phyloP scores from a whole-genome alignment of 1,140 invertebrate species.

The Lerema accius region DNA sequence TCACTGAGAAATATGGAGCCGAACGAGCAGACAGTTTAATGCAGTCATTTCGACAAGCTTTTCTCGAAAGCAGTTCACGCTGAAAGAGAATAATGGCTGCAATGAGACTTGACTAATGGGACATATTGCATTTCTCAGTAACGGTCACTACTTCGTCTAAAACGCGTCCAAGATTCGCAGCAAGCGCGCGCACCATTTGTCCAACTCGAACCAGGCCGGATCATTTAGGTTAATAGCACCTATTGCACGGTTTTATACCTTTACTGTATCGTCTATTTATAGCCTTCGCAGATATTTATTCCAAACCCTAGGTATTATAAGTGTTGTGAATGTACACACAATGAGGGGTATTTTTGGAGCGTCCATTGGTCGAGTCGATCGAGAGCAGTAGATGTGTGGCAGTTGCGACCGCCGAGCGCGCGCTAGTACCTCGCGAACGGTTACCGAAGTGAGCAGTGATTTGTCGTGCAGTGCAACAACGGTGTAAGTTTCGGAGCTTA shows the following conservation, averaged over 20 bases:
- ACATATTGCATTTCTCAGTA: conserved; percentile 18
- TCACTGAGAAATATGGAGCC: neutral
- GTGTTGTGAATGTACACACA: conserved; percentile 72
- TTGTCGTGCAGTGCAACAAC: conserved; percentile 50
- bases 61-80: conserved; percentile 9
- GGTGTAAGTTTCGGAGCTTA: conserved; percentile 69
- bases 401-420: conserved; percentile 59
- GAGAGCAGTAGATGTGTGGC: conserved; percentile 49
- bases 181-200: conserved; percentile 32
- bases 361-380: conserved; percentile 45
- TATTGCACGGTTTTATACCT: conserved; percentile 54
- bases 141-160: conserved; percentile 12
- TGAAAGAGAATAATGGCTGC: conserved; percentile 20
- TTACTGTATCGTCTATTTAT: conserved; percentile 66
- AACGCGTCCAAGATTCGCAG: conserved; percentile 14
- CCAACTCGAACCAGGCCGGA: conserved; percentile 45
- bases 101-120: conserved; percentile 28
- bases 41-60: conserved; percentile 19
- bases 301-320: conserved; percentile 76
- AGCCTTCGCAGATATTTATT: conserved; percentile 62
- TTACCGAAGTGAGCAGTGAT: conserved; percentile 47
- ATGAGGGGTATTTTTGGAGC: conserved; percentile 72
- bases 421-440: conserved; percentile 44
- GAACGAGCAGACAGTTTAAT: neutral
- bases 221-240: conserved; percentile 64